Evolutionary conservation across 2,888 invertebrate species (phyloP).

Genomic region (Tridacna gigas): DNA sequence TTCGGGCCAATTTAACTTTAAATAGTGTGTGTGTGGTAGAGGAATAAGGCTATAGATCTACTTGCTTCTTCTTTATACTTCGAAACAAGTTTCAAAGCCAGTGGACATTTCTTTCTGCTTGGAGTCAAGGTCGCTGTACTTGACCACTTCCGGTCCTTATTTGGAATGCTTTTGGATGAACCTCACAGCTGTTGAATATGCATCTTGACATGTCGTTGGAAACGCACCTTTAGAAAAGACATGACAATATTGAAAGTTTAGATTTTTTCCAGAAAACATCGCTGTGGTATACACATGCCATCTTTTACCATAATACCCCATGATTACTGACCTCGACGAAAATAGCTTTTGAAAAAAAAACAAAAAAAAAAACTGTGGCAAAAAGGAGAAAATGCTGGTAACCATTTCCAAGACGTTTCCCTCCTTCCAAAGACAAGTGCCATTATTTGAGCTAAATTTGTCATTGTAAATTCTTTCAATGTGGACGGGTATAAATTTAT

Average conservation of each 20-base stretch:
- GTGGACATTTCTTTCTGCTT: background rate
- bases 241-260: background rate
- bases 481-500: background rate
- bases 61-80: no score
- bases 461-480: background rate
- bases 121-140: background rate
- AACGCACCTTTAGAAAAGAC: constrained; percentile 32
- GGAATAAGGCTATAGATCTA: no score
- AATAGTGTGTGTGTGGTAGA: no score
- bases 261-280: background rate
- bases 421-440: no score
- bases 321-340: background rate
- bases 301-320: background rate
- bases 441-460: background rate
- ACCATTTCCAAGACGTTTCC: background rate
- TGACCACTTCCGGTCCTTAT: background rate
- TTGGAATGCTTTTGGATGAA: constrained; percentile 33
- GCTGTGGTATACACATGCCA: background rate
- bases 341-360: background rate
- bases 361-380: background rate
- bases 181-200: constrained; percentile 39
- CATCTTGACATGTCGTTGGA: constrained; percentile 43
- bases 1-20: no score
- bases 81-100: background rate
- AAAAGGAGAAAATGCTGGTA: background rate